Evolutionary conservation across 37 sponge, comb jelly and placozoan species (phyloP), one percentile per base, ranked within the genome.

Genomic region (Cladorhizidae sp.): DNA sequence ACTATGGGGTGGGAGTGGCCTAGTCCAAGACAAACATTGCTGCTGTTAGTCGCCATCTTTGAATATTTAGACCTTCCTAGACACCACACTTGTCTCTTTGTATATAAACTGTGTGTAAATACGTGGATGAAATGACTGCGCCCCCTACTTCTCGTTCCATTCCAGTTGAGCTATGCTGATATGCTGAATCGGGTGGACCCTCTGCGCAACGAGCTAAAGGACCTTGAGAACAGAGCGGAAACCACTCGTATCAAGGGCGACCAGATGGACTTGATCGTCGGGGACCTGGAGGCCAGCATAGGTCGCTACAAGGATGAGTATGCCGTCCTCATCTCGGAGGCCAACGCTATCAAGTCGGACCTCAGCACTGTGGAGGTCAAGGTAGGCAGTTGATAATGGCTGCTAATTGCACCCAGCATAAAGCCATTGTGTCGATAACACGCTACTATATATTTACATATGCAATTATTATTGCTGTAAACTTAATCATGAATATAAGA

Each of bases 241-340:
- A 85, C 80, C 21, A 93, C 92, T 1, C 80, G 84, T 25, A 67
- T 86, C 50, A 87, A 86, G 83, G 90, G 84, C 35, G 93, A 88
- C 29, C 90, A 91, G 70, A 86, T 97, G 32, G 81, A 88, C 21
- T 76, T 84, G 75, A 91, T 89, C 63, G 77, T 97, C 9, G 3
- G 3, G 21, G 88, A 89, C 40, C 77, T 97, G 64, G 98, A 98
- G 79, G 40, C 73, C 41, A 86, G 94, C 70, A 98, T 98, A 40
- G 67, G 76, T 0, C 61, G 71, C 69, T 98, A 98, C 89, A 95
- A 98, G 89, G 96, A 98, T 42, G 96, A 98, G 67, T 95, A 95
- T 73, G 97, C 95, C 29, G 45, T 83, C 15, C 92, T 98, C 32
- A 95, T 98, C 57, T 90, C 87, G 57, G 92, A 98, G 59, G 98